Evolutionary conservation across 2,797 vertebrate genomes (phyloP).

Genomic region (Champsocephalus esox): DNA sequence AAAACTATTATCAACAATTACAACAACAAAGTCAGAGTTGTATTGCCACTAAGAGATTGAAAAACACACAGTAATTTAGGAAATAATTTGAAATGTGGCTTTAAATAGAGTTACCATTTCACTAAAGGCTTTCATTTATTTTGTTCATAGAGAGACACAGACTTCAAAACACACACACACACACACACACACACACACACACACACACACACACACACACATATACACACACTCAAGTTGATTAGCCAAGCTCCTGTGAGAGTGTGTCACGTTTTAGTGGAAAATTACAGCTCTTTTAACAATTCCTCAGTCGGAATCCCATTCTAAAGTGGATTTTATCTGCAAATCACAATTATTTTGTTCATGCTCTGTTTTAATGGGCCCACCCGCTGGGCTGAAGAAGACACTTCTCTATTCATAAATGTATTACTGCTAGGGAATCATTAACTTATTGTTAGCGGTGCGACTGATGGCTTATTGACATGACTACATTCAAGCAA

Average conservation of each 20-base stretch:
- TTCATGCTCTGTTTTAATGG: conserved; percentile 87
- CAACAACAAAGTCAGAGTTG: not conserved
- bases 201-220: conserved; percentile 48
- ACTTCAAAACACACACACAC: conserved; percentile 27
- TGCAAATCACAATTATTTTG: conserved; percentile 89
- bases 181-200: conserved; percentile 22
- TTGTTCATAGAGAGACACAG: conserved; percentile 33
- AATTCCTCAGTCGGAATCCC: conserved; percentile 86
- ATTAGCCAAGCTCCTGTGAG: conserved; percentile 76
- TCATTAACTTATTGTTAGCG: conserved; percentile 87
- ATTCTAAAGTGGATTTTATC: conserved; percentile 85
- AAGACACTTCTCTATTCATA: conserved; percentile 87
- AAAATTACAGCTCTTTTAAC: conserved; percentile 88
- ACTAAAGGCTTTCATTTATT: conserved; percentile 41
- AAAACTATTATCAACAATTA: conserved; percentile 1
- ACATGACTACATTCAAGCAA: conserved; percentile 80
- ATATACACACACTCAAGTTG: conserved; percentile 50
- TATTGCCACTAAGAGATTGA: not conserved
- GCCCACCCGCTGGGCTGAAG: conserved; percentile 83
- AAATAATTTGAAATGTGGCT: not conserved
- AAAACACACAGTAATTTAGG: not conserved
- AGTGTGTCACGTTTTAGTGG: conserved; percentile 86
- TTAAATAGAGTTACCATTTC: conserved; percentile 6
- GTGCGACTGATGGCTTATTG: conserved; percentile 79
- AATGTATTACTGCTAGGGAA: conserved; percentile 86